These are phyloP conservation scores for Neodiprion pinetum DNA, from an alignment of 1,140 invertebrate genomes.

Conservation along the genomic window DNA sequence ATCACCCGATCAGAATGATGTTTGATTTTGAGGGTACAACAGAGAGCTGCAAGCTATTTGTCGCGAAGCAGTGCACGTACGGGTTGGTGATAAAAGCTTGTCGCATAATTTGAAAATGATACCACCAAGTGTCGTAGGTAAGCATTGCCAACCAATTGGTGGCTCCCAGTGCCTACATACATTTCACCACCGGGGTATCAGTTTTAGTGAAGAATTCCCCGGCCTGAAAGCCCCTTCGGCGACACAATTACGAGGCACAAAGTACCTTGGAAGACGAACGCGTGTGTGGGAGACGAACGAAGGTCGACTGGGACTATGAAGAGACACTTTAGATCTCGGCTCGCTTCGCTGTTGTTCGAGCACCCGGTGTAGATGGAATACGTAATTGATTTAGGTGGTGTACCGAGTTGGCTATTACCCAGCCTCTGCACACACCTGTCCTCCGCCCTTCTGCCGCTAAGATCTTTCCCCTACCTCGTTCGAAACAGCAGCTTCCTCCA, in stretches of 20 bases:
- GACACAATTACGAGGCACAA: not conserved
- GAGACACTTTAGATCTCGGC: not conserved
- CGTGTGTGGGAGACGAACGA: not conserved
- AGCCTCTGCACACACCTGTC: not conserved
- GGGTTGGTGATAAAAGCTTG: no score
- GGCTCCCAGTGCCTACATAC: not conserved
- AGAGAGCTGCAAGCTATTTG: no score
- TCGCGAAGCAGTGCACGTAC: no score
- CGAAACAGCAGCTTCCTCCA: not conserved
- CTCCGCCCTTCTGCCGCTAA: not conserved
- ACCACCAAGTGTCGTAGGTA: not conserved
- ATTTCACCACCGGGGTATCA: not conserved
- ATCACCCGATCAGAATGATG: no score
- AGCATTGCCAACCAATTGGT: not conserved
- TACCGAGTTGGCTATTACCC: conserved; percentile 6
- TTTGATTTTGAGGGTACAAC: no score
- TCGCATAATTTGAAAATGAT: not conserved
- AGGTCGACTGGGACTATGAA: not conserved
- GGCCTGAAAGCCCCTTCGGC: not conserved
- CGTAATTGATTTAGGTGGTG: conserved; percentile 2
- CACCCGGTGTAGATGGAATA: no score
- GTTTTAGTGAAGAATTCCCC: not conserved
- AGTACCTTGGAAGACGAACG: not conserved
- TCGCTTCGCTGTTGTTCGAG: not conserved
- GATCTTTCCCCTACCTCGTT: not conserved